phyloP scores from a whole-genome alignment of 2,888 invertebrate species.

The Oxycera nigricornis region DNA sequence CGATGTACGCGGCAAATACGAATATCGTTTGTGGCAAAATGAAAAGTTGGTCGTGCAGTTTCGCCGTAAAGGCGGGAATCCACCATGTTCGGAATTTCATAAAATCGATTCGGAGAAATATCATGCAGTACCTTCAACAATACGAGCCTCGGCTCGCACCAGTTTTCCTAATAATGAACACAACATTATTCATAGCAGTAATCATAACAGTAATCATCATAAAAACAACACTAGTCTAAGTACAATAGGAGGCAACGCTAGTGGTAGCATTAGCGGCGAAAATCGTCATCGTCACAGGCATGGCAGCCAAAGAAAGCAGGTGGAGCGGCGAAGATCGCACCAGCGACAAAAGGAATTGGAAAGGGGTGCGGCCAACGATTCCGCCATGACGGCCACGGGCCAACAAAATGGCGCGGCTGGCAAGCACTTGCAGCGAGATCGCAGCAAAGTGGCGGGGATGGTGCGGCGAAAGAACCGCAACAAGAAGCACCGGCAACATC shows the following conservation, averaged over 20 bases:
- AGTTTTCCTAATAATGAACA: constrained; percentile 13
- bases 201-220: not conserved
- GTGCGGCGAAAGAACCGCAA: not conserved
- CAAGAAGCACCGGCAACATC: not conserved
- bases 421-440: not conserved
- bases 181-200: not conserved
- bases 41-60: constrained; percentile 7
- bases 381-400: not conserved
- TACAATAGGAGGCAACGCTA: constrained; percentile 17
- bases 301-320: constrained; percentile 3
- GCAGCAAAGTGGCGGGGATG: not conserved
- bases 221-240: constrained; percentile 1
- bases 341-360: not conserved
- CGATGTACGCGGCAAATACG: constrained; percentile 24
- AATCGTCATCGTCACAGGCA: constrained; percentile 25
- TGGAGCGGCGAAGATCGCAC: constrained; percentile 7
- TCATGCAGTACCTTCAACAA: constrained; percentile 33
- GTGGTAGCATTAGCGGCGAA: not conserved
- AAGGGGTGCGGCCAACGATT: not conserved
- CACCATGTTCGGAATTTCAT: constrained; percentile 29
- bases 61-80: constrained; percentile 3
- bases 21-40: constrained; percentile 26
- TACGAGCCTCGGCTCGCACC: constrained; percentile 3
- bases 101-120: constrained; percentile 29
- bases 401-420: constrained; percentile 4